A percentile compares a stretch with the other conserved stretches of the same genome.
phyloP scores from a whole-genome alignment of 2,797 vertebrate species.

The Denticeps clupeoides region DNA sequence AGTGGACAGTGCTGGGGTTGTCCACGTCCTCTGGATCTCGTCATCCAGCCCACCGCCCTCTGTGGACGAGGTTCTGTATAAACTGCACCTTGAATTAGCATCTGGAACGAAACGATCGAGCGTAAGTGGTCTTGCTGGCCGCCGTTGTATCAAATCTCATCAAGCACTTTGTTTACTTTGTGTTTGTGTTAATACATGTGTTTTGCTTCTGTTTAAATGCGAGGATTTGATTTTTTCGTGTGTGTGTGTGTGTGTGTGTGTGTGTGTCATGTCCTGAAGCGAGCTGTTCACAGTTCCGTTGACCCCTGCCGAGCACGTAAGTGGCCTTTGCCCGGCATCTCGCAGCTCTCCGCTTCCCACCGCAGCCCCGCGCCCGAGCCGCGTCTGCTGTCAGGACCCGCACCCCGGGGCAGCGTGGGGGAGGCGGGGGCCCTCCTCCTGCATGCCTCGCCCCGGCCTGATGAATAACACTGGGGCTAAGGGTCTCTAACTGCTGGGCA shows the following conservation, averaged over 20 bases:
- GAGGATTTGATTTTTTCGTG: background rate
- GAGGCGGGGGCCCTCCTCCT: background rate
- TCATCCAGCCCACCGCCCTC: too few relatives aligned
- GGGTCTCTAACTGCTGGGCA: constrained; percentile 57
- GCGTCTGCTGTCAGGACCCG: background rate
- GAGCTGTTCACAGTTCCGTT: constrained; percentile 14
- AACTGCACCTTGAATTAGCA: too few relatives aligned
- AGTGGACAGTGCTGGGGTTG: background rate
- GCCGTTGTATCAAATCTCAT: too few relatives aligned
- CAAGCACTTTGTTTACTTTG: too few relatives aligned
- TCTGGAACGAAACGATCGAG: too few relatives aligned
- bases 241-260: constrained; percentile 7
- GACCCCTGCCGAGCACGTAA: constrained; percentile 5
- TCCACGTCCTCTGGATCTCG: background rate
- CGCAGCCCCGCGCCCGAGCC: background rate
- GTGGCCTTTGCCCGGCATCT: constrained; percentile 3
- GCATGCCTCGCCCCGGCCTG: constrained; percentile 6
- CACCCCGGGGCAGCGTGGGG: background rate
- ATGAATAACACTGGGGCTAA: constrained; percentile 29
- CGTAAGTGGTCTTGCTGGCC: too few relatives aligned
- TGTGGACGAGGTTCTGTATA: too few relatives aligned
- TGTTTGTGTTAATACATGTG: background rate
- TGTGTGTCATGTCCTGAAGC: constrained; percentile 30
- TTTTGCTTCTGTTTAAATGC: background rate
- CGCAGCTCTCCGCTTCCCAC: background rate